phyloP scores from a whole-genome alignment of 2,888 invertebrate genomes.

The Ariolimax columbianus region DNA sequence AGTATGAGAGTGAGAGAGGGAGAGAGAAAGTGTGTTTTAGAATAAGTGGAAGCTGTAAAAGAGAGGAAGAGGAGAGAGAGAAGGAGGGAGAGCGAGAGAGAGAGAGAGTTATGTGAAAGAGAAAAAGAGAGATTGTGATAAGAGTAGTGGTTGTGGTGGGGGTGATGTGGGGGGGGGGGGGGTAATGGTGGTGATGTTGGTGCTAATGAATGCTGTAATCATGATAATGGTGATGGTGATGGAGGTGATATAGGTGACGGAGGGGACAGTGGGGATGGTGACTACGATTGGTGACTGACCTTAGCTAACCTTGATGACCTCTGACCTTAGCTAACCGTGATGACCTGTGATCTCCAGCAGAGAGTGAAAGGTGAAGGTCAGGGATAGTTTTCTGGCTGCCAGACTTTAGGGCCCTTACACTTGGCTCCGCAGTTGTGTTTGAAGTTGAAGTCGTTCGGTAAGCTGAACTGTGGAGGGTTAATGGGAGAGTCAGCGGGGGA shows the following conservation, averaged over 20 bases:
- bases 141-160: no score
- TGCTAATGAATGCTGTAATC: no score
- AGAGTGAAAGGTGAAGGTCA: background rate
- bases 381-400: background rate
- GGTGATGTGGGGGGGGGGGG: no score
- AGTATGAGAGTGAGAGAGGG: background rate
- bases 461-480: background rate
- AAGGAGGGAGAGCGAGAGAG: background rate
- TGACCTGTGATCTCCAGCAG: no score
- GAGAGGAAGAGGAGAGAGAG: background rate
- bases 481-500: background rate
- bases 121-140: background rate
- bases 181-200: background rate
- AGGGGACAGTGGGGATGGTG: no score
- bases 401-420: constrained; percentile 24
- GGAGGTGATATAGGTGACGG: no score
- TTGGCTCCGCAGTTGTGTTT: constrained; percentile 28
- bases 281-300: no score
- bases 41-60: background rate
- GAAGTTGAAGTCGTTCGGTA: constrained; percentile 34
- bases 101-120: background rate
- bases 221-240: no score
- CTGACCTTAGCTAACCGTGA: no score
- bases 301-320: no score
- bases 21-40: background rate